phyloP scores from a whole-genome alignment of 2,113 vertebrate species.

The Macrotus californicus region DNA sequence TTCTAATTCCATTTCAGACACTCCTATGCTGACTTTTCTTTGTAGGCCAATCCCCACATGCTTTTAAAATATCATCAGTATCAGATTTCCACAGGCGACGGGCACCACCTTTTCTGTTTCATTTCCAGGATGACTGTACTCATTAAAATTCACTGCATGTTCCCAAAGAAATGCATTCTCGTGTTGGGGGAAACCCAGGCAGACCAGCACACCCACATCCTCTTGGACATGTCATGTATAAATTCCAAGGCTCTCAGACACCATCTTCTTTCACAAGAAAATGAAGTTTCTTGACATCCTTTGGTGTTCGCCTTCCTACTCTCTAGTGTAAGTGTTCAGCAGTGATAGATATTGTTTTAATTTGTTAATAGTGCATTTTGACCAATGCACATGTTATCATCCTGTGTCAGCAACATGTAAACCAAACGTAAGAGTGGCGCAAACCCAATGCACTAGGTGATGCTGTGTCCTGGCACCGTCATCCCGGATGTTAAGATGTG shows the following conservation, averaged over 20 bases:
- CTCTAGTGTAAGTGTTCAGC: neutral
- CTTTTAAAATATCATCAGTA: conserved; percentile 20
- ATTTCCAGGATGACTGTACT: neutral
- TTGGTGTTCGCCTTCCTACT: neutral
- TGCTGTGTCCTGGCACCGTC: rapidly evolving
- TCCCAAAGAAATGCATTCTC: neutral
- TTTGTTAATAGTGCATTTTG: neutral
- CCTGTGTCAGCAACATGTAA: neutral
- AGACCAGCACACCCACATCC: neutral
- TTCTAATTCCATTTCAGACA: conserved; percentile 5
- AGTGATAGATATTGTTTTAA: neutral
- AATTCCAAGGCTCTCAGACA: neutral
- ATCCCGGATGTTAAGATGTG: neutral
- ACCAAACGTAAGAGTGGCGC: neutral
- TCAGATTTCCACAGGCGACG: neutral
- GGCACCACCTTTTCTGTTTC: neutral
- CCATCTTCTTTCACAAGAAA: neutral
- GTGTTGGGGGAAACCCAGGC: neutral
- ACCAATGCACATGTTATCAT: neutral
- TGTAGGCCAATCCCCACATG: neutral
- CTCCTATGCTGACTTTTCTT: neutral
- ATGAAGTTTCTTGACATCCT: neutral
- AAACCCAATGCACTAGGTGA: too few relatives aligned
- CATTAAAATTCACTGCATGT: neutral
- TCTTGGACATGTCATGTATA: neutral